Evolutionary conservation across 2,888 invertebrate genomes (phyloP).

Genomic region (Lithophane semibrunnea): DNA sequence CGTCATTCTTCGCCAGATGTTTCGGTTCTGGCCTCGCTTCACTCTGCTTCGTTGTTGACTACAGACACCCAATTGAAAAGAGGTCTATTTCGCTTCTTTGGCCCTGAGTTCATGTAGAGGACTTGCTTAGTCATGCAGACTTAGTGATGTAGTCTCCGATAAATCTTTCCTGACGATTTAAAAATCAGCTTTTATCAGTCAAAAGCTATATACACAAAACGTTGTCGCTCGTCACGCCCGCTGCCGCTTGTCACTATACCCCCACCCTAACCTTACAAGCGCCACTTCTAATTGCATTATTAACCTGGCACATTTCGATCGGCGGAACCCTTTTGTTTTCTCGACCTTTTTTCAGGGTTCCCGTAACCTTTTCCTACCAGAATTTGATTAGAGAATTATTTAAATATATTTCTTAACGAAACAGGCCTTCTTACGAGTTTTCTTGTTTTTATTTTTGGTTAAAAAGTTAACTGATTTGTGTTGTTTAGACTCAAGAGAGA

Average conservation of each 20-base stretch:
- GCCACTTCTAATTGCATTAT: conserved; percentile 80
- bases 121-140: too few species aligned
- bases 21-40: too few species aligned
- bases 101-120: too few species aligned
- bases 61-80: too few species aligned
- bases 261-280: conserved; percentile 59
- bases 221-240: conserved; percentile 36
- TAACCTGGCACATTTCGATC: conserved; percentile 77
- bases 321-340: conserved; percentile 74
- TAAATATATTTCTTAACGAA: conserved; percentile 59
- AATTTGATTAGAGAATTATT: conserved; percentile 67
- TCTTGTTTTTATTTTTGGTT: conserved; percentile 19
- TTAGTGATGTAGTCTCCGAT: not conserved
- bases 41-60: too few species aligned
- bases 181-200: not conserved
- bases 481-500: conserved; percentile 15
- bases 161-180: not conserved
- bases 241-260: conserved; percentile 61
- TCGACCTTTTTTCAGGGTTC: conserved; percentile 63
- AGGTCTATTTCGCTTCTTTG: too few species aligned
- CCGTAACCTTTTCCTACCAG: conserved; percentile 42
- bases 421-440: conserved; percentile 37
- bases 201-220: not conserved
- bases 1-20: too few species aligned
- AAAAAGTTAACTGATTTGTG: conserved; percentile 34